Evolutionary conservation across 2,113 vertebrate genomes (phyloP), one percentile per base, ranked within the genome.

Genomic region (Jacana jacana): DNA sequence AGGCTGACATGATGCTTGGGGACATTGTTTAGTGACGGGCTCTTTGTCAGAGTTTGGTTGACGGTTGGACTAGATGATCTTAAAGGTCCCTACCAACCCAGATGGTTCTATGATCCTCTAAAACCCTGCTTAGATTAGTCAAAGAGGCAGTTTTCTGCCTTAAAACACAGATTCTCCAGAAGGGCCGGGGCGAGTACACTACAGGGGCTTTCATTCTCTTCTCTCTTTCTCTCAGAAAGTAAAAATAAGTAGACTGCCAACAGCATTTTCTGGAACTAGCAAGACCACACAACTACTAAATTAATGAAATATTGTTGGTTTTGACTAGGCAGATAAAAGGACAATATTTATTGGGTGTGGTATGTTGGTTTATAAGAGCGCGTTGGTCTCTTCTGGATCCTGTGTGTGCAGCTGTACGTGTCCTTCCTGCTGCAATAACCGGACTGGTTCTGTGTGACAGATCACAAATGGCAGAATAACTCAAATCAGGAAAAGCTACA

Each of bases 261-360:
- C 55, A 88, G 6, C 35, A 6, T 86, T 93, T 91, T 77, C 58
- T 93, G 78, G 54, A 93, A 55, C 46, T 58, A 77, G n/a, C 10
- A 86, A 78, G 91, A 81, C 79, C 85, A 83, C 87, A 88, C 75
- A 88, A 42, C n/a, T 55, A 23, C 58, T 48, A 46, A 90, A 86
- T 68, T 95, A 82, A 86, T 73, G n/a, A 93, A 73, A 88, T 91
- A 77, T 58, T 31, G 3, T 51, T 91, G 52, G 2, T 33, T 96
- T 91, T 96, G 37, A 86, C n/a, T 44, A 35, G 83, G 55, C 31
- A 81, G 54, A 77, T 39, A 70, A 89, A 86, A 61, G 16, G 6
- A 88, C 96, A 96, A 94, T 93, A 94, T 95, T 96, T 96, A 91
- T 94, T 73, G 68, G n/a, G 17, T 73, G 58, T 93, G 55, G 39